Evolutionary conservation across 1,140 invertebrate genomes (phyloP), one percentile per base, ranked within the genome.

Genomic region (Rhizoglyphus robini): DNA sequence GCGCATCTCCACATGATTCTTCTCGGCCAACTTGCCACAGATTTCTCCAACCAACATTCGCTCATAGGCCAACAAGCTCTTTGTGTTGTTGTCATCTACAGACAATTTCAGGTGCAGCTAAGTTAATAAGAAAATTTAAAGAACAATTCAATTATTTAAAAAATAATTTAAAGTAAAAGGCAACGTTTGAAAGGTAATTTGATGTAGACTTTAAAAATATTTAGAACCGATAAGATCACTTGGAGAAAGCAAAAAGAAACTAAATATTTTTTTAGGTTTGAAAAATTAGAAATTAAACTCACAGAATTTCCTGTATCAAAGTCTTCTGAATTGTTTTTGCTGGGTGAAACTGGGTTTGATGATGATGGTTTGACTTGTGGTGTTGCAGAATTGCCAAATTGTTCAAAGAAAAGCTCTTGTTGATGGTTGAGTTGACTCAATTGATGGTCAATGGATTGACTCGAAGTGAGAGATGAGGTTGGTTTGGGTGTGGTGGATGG

Each of bases 11-110:
- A 93, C 86, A 75, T 96, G 91, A 78, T 96, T 96, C 78, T 98
- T 98, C 75, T 96, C 92, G n/a, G 92, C 90, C 65, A 98, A 79
- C 23, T 96, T 79, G 67, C 88, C 82, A 41, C 90, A 86, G 1
- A 97, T 90, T 74, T 94, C 88, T 2, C 86, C 87, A 68, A 94
- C 91, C 54, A 84, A 86, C 95, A 97, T 98, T 72, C 90, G 89
- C 76, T 98, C 95, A 77, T 98, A 95, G 15, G 97, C 90, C 68
- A 98, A 79, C 62, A 98, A 80, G 68, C 90, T 94, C 76, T 98
- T 97, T 38, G 90, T 89, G 64, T 88, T 90, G 0, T 92, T 92
- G 76, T 98, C 94, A 57, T 84, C 81, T 1, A 89, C 89, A 74
- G 94, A 96, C 3, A 90, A 90, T 78, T 95, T 96, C 38, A 95